Evolutionary conservation across 2,888 invertebrate genomes (phyloP).

Genomic region (Tenthredo amoena): DNA sequence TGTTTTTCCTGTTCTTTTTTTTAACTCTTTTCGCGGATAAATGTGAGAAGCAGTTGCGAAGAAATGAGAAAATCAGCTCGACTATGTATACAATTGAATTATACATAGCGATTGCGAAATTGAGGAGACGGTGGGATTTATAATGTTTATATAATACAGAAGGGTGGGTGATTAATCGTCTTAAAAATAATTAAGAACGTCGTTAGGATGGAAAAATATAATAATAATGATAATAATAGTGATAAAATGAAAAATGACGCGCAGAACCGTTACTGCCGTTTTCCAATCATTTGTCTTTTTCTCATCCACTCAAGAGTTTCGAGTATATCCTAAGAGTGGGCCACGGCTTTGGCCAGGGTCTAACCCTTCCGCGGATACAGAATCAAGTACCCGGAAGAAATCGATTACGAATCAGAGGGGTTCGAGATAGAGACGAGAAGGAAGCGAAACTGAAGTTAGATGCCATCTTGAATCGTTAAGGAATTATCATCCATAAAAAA

Average conservation of each 20-base stretch:
- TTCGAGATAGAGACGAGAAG: background rate
- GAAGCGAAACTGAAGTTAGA: background rate
- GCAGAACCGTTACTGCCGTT: background rate
- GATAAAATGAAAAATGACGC: conserved; percentile 42
- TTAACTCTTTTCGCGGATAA: background rate
- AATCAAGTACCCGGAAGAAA: conserved; percentile 47
- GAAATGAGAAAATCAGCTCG: background rate
- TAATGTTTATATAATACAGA: background rate
- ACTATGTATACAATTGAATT: background rate
- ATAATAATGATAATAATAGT: conserved; percentile 38
- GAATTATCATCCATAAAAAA: conserved; percentile 5
- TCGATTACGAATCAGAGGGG: conserved; percentile 45
- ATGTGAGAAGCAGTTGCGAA: background rate
- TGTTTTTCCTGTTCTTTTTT: background rate
- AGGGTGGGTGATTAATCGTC: conserved; percentile 61
- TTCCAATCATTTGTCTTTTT: conserved; percentile 24
- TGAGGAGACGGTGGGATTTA: background rate
- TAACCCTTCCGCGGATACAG: conserved; percentile 36
- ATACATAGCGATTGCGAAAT: background rate
- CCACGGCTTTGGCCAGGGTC: background rate
- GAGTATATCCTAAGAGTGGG: background rate
- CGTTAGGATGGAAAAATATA: conserved; percentile 26
- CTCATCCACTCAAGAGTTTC: background rate
- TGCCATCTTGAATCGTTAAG: conserved; percentile 28
- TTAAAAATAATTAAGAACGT: conserved; percentile 60